A percentile compares a stretch with the other conserved stretches of the same genome.
These are phyloP conservation scores for Temnopleurus reevesii DNA, from an alignment of 53 echinoderm and acorn worm species.

Conservation along the genomic window DNA sequence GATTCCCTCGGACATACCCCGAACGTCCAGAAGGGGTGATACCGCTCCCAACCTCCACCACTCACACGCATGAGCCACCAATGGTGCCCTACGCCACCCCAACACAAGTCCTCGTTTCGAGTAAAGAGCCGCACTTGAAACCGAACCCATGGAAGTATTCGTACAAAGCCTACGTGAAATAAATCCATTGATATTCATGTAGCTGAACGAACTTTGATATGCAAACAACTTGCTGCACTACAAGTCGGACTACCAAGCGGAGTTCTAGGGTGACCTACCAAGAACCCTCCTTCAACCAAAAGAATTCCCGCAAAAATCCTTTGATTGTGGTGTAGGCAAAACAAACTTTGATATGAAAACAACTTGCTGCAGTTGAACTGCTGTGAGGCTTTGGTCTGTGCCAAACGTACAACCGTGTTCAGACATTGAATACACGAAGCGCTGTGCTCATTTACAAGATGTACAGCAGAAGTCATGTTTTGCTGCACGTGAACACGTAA, in stretches of 20 bases:
- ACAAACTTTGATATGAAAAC: neutral
- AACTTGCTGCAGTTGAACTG: neutral
- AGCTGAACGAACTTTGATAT: neutral
- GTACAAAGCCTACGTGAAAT: conserved; percentile 75
- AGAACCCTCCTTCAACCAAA: conserved; percentile 79
- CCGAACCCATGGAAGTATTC: conserved; percentile 99
- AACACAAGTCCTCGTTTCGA: conserved; percentile 92
- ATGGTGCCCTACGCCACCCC: conserved; percentile 83
- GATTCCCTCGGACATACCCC: conserved; percentile 78
- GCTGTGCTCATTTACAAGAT: no score
- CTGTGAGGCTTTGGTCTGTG: neutral
- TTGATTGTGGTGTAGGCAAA: no score
- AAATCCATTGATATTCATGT: no score
- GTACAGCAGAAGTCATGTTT: no score
- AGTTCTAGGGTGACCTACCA: conserved; percentile 69
- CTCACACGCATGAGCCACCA: conserved; percentile 72
- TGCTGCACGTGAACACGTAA: no score
- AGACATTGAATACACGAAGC: no score
- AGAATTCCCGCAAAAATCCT: no score
- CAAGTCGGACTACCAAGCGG: conserved; percentile 62
- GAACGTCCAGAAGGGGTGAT: conserved; percentile 71
- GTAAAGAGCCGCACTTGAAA: conserved; percentile 93
- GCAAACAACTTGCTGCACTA: conserved; percentile 11
- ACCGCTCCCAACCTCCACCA: conserved; percentile 83
- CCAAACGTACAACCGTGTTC: neutral